phyloP scores from a whole-genome alignment of 2,888 invertebrate species.

The Lasioglossum lativentre region DNA sequence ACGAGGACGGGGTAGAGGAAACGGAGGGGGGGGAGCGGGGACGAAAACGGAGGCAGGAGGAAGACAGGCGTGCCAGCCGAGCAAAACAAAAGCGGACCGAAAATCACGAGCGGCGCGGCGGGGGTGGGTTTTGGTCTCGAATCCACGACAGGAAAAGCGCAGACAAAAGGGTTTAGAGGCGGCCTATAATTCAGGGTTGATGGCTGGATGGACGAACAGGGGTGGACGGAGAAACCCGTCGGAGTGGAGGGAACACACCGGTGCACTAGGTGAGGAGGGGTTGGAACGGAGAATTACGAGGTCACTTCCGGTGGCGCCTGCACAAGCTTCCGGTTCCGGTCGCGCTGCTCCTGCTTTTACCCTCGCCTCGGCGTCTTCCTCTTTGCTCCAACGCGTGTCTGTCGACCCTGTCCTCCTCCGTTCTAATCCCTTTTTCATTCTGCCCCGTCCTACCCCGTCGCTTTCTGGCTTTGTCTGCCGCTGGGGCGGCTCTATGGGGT shows the following conservation, averaged over 20 bases:
- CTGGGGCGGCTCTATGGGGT: background rate
- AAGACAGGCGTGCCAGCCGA: conserved; percentile 50
- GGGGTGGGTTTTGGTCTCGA: conserved; percentile 68
- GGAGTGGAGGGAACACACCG: conserved; percentile 47
- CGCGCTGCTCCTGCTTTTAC: conserved; percentile 73
- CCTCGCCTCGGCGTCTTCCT: conserved; percentile 50
- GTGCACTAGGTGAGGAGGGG: conserved; percentile 49
- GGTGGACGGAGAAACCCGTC: conserved; percentile 36
- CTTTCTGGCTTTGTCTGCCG: conserved; percentile 14
- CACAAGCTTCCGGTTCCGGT: conserved; percentile 84
- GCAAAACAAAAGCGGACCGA: conserved; percentile 72
- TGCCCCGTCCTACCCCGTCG: background rate
- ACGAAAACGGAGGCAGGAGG: conserved; percentile 11
- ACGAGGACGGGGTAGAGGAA: conserved; percentile 14
- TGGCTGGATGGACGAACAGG: conserved; percentile 77
- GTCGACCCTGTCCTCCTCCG: conserved; percentile 14
- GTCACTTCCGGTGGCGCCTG: conserved; percentile 84
- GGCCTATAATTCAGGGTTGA: conserved; percentile 83
- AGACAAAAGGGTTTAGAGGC: conserved; percentile 83
- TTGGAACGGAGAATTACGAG: conserved; percentile 83
- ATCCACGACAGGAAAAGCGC: conserved; percentile 82
- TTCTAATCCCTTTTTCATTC: conserved; percentile 48
- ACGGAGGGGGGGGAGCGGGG: background rate
- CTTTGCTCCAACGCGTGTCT: conserved; percentile 36
- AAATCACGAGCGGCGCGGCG: conserved; percentile 71